Conservation (phyloP, 2,113 vertebrate genomes). For the Mus spicilegus region DNA sequence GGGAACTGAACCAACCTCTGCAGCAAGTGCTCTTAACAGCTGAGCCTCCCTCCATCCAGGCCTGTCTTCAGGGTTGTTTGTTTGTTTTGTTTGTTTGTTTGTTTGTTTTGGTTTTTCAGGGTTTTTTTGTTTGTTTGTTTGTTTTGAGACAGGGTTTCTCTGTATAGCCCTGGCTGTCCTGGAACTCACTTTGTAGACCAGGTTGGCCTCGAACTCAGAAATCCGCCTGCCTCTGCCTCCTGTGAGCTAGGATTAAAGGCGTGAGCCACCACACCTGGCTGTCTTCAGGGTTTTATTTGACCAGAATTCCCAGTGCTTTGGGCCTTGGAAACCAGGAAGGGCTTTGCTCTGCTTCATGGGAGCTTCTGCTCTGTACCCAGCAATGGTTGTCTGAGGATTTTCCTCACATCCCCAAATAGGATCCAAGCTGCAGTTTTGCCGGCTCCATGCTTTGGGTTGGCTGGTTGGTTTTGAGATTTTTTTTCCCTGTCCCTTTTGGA, state of each 20-base stretch:
- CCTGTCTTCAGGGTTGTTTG: neutral
- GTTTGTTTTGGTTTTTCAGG: no score
- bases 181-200: no score
- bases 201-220: no score
- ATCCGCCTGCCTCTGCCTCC: no score
- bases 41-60: neutral
- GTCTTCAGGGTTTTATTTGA: neutral
- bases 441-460: neutral
- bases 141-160: no score
- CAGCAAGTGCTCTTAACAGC: neutral
- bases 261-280: no score
- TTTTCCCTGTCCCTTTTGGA: neutral
- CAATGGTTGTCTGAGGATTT: neutral
- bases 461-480: neutral
- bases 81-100: no score
- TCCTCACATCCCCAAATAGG: neutral
- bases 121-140: no score
- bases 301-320: neutral
- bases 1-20: neutral
- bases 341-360: neutral
- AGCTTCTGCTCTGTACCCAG: neutral
- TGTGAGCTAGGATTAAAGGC: no score
- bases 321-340: neutral
- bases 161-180: no score
- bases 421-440: neutral